These are phyloP conservation scores for Aramus guarauna DNA, from an alignment of 2,113 vertebrate genomes.

Conservation along the genomic window DNA sequence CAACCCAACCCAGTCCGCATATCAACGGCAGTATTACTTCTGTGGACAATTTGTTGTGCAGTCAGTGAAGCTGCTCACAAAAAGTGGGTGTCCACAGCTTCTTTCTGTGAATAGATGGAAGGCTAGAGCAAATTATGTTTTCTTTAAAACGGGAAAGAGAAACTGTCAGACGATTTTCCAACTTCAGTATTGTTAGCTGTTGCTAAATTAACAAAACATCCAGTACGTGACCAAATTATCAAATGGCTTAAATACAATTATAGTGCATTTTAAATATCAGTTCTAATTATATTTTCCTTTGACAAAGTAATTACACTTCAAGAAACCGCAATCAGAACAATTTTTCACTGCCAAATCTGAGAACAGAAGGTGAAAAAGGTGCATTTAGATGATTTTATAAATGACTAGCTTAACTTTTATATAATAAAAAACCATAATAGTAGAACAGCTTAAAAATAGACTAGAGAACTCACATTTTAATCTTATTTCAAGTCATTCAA, in stretches of 20 bases:
- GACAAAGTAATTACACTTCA: slow-evolving; percentile 78
- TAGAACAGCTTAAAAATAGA: slow-evolving; percentile 72
- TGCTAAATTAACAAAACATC: slow-evolving; percentile 74
- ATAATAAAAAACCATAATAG: slow-evolving; percentile 54
- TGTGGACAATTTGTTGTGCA: not conserved
- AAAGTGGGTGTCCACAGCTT: not conserved
- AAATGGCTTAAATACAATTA: slow-evolving; percentile 73
- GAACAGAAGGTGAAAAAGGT: slow-evolving; percentile 77
- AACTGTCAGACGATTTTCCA: slow-evolving; percentile 55
- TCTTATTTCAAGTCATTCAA: slow-evolving; percentile 66
- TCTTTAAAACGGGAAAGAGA: slow-evolving; percentile 45
- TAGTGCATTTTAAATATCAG: slow-evolving; percentile 72
- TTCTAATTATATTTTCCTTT: slow-evolving; percentile 80
- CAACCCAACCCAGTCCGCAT: not conserved
- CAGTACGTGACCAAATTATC: slow-evolving; percentile 70
- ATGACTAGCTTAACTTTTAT: slow-evolving; percentile 66
- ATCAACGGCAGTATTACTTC: not conserved
- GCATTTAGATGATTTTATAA: slow-evolving; percentile 73
- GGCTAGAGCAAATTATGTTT: slow-evolving; percentile 34
- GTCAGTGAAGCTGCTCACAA: not conserved
- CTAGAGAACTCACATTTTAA: slow-evolving; percentile 64
- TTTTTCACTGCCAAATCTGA: slow-evolving; percentile 73
- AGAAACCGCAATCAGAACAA: slow-evolving; percentile 70
- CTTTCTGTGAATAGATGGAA: slow-evolving; percentile 33
- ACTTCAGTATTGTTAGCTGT: slow-evolving; percentile 58